Conservation (phyloP, 2,888 invertebrate species). For the Stenoptilia bipunctidactyla region DNA sequence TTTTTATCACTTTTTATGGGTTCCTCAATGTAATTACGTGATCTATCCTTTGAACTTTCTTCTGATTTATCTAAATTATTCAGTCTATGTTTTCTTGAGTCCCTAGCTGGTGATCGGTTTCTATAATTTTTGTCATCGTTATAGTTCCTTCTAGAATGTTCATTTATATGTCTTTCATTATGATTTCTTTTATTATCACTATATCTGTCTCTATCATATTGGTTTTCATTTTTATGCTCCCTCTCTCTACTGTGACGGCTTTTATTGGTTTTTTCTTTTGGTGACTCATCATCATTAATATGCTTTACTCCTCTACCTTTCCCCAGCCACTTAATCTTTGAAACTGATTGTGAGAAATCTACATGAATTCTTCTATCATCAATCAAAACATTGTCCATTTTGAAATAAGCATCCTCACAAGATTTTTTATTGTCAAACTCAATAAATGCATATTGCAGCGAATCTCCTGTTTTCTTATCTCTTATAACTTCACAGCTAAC, state of each 20-base stretch:
- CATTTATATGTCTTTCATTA: constrained; percentile 3
- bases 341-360: constrained; percentile 98
- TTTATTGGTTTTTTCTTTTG: constrained; percentile 16
- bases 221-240: constrained; percentile 12
- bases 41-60: constrained; percentile 15
- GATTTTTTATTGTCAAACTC: constrained; percentile 93
- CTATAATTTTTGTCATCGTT: constrained; percentile 8
- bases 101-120: constrained; percentile 19
- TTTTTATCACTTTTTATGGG: background rate
- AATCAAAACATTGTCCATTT: constrained; percentile 99
- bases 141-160: constrained; percentile 5
- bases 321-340: constrained; percentile 92
- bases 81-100: constrained; percentile 15
- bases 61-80: constrained; percentile 18
- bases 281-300: constrained; percentile 37
- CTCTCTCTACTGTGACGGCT: constrained; percentile 19
- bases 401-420: constrained; percentile 98
- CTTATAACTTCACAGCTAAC: constrained; percentile 95
- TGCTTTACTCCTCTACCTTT: constrained; percentile 85
- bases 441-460: constrained; percentile 98
- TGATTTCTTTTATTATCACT: constrained; percentile 17
- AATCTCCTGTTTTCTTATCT: constrained; percentile 92
- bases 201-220: constrained; percentile 14
- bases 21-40: no score
- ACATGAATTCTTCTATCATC: constrained; percentile 99